phyloP scores from a whole-genome alignment of 2,888 invertebrate genomes.

The Drosophila neoperkinsi region DNA sequence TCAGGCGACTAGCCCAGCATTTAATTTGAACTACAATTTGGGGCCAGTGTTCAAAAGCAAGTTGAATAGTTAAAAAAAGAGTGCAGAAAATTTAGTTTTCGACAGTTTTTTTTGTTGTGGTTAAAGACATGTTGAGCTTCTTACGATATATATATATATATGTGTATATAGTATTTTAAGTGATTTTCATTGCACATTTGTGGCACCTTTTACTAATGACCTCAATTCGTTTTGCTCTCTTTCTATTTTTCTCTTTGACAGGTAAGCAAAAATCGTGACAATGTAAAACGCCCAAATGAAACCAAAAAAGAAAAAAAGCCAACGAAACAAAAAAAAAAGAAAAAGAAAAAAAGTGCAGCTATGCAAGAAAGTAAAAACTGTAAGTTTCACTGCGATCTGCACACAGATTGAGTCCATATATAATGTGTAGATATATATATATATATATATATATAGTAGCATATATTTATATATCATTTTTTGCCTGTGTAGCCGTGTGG shows the following conservation, averaged over 20 bases:
- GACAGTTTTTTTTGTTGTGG: no score
- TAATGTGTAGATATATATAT: slow-evolving; percentile 3
- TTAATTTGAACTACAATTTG: neutral
- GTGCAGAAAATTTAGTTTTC: neutral
- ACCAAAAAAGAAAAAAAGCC: slow-evolving; percentile 27
- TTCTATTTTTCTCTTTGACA: slow-evolving; percentile 72
- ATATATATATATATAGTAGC: neutral
- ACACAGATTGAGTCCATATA: slow-evolving; percentile 52
- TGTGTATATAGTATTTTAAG: slow-evolving; percentile 21
- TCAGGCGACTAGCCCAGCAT: neutral
- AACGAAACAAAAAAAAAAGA: slow-evolving; percentile 3
- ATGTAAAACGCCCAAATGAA: slow-evolving; percentile 59
- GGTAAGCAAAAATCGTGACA: slow-evolving; percentile 79
- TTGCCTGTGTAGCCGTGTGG: slow-evolving; percentile 7
- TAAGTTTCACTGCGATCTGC: slow-evolving; percentile 69
- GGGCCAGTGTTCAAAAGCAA: neutral
- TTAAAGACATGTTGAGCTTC: slow-evolving; percentile 1
- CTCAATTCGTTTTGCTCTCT: slow-evolving; percentile 65
- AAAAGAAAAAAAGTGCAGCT: slow-evolving; percentile 42
- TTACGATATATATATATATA: neutral
- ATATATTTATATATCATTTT: neutral
- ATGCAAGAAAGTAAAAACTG: slow-evolving; percentile 60
- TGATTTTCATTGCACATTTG: slow-evolving; percentile 41
- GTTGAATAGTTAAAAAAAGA: neutral
- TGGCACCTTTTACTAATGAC: slow-evolving; percentile 76